Base-by-base conservation (phyloP, 1,140 invertebrate species). In the Drosophila prosaltans region DNA sequence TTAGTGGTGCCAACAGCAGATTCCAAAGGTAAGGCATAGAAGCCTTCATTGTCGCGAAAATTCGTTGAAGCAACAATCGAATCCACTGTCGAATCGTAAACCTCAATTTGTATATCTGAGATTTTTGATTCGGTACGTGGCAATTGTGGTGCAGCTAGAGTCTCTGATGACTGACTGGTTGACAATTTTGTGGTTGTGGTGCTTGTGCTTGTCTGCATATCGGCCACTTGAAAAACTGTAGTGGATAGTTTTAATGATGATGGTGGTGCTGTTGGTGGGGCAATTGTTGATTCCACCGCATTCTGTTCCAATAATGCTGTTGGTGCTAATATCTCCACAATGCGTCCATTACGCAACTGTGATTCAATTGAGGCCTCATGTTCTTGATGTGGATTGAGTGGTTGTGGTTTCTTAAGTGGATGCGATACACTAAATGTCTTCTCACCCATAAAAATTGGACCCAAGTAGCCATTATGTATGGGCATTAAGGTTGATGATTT, bases 91-190 rank as follows among this genome's bases (percentile, higher is more conserved):
- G 90, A 91, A 55, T 92, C 91, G 3, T 92, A 92, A 0, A 92
- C 91, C n/a, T 92, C 91, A 7, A 92, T 91, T 63, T 92, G 91
- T 24, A 92, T 92, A 30, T 92, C 91, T 0, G 90, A 91, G 30
- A 92, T 92, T 63, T 91, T 91, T 9, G 91, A 92, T 21, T 92
- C 91, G 6, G 74, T 90, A 28, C 82, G 89, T 2, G 70, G 70
- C 24, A 72, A 64, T 51, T 60, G 45, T 6, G 65, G 60, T 1
- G 65, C 55, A 32, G 16, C 36, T 30, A 48, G 9, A 2, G 45
- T 9, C 40, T 76, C 60, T 2, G 32, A 36, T 7, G 32, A 36
- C 10, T 51, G 24, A 41, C 51, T 64, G 60, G 65, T 21, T 63
- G 62, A n/a, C 72, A 36, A 36, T 36, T 36, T 36, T 36, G 32